Evolutionary conservation across 2,113 vertebrate genomes (phyloP).

Genomic region (Paralichthys olivaceus): DNA sequence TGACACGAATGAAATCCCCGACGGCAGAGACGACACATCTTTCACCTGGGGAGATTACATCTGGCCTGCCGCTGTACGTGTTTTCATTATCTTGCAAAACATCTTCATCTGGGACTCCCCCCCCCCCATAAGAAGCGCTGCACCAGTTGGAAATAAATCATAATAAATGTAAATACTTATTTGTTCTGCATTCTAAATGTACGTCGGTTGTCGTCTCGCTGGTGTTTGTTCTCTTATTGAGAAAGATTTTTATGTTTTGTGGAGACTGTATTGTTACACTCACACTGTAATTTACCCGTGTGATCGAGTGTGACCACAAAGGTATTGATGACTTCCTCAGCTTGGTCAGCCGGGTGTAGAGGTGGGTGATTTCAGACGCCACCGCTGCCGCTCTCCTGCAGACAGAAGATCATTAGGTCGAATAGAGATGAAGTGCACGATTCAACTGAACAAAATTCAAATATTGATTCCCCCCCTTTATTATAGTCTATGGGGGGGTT

Average conservation of each 20-base stretch:
- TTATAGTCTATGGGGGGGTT: too few relatives aligned
- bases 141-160: background rate
- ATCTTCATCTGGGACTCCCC: constrained; percentile 14
- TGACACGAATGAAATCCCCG: constrained; percentile 23
- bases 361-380: constrained; percentile 32
- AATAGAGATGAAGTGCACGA: constrained; percentile 51
- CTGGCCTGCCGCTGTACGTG: background rate
- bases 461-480: constrained; percentile 6
- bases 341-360: constrained; percentile 30
- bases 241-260: background rate
- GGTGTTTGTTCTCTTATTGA: background rate
- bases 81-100: background rate
- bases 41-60: constrained; percentile 36
- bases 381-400: constrained; percentile 33
- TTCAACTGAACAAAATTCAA: constrained; percentile 36
- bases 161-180: background rate
- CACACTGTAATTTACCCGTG: constrained; percentile 36
- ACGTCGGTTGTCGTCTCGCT: too few relatives aligned
- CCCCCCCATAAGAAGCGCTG: too few relatives aligned
- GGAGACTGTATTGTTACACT: background rate
- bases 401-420: constrained; percentile 61
- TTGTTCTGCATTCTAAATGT: accelerated
- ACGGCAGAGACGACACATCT: constrained; percentile 14
- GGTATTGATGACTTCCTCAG: constrained; percentile 51
- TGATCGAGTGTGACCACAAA: constrained; percentile 32